phyloP scores from a whole-genome alignment of 2,113 vertebrate genomes.

The Chaetops frenatus region DNA sequence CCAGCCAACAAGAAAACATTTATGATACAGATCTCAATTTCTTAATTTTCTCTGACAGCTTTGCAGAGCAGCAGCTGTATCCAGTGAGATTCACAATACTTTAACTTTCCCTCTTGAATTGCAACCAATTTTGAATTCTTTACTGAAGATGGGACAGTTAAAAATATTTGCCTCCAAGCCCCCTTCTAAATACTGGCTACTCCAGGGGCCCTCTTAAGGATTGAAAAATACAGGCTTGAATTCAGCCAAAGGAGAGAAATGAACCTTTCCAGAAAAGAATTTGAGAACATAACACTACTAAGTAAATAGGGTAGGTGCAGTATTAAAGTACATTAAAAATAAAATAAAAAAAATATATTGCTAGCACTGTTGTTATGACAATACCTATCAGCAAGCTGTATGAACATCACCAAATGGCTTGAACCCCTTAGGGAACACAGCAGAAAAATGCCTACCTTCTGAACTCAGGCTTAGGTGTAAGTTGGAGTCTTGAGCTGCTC shows the following conservation, averaged over 20 bases:
- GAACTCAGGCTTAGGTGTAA: constrained; percentile 62
- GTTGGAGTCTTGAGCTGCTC: constrained; percentile 66
- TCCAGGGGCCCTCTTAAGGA: background rate
- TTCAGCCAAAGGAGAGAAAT: constrained; percentile 1
- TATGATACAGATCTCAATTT: background rate
- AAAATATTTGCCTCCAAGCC: constrained; percentile 20
- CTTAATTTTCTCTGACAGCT: background rate
- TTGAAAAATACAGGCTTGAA: background rate
- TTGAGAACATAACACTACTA: background rate
- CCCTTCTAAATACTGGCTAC: background rate
- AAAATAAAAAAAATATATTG: background rate
- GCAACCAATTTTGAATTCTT: background rate
- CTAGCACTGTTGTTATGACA: background rate
- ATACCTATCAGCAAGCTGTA: constrained; percentile 24
- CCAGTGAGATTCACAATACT: background rate
- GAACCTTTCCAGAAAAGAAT: background rate
- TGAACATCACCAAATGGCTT: constrained; percentile 49
- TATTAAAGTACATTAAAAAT: background rate
- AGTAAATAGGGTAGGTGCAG: background rate
- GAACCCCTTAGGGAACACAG: constrained; percentile 52
- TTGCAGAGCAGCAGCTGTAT: background rate
- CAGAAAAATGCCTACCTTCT: constrained; percentile 65
- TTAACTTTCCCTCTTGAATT: background rate
- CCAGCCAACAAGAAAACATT: background rate
- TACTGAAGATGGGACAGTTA: background rate